Evolutionary conservation across 2,888 invertebrate genomes (phyloP).

Genomic region (Chelonus formosanus): DNA sequence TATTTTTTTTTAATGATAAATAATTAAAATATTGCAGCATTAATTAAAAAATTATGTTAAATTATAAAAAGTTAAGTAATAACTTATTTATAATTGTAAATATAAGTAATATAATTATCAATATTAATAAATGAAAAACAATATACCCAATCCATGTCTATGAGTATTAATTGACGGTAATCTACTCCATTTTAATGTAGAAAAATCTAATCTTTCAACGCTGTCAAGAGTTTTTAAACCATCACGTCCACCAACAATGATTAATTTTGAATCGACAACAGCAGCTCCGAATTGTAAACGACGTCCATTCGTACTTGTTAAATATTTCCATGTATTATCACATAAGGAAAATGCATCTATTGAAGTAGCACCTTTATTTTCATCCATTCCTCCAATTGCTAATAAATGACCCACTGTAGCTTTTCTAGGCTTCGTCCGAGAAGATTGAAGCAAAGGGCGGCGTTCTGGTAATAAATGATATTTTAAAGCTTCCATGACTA

Average conservation of each 20-base stretch:
- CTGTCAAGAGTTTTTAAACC: constrained; percentile 94
- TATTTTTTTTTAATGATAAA: neutral
- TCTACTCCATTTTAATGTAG: constrained; percentile 77
- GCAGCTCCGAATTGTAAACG: constrained; percentile 93
- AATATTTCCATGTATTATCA: constrained; percentile 80
- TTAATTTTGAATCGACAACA: constrained; percentile 81
- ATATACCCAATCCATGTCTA: constrained; percentile 76
- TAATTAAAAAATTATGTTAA: constrained; percentile 1
- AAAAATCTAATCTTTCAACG: constrained; percentile 89
- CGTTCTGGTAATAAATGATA: constrained; percentile 92
- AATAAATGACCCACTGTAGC: constrained; percentile 89
- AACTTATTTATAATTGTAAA: neutral
- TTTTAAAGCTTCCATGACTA: constrained; percentile 93
- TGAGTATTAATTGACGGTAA: constrained; percentile 91
- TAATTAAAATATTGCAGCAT: neutral
- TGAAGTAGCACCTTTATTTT: constrained; percentile 87
- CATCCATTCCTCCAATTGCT: constrained; percentile 93
- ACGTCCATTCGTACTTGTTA: constrained; percentile 80
- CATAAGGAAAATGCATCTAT: constrained; percentile 90
- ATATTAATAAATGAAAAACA: neutral
- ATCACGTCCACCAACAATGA: constrained; percentile 91
- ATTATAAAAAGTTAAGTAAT: neutral
- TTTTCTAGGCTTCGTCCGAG: constrained; percentile 87
- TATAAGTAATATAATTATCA: too few species aligned
- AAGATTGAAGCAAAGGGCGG: constrained; percentile 78